Base-by-base conservation (phyloP, 2,888 invertebrate genomes). In the Neoaliturus tenellus region DNA sequence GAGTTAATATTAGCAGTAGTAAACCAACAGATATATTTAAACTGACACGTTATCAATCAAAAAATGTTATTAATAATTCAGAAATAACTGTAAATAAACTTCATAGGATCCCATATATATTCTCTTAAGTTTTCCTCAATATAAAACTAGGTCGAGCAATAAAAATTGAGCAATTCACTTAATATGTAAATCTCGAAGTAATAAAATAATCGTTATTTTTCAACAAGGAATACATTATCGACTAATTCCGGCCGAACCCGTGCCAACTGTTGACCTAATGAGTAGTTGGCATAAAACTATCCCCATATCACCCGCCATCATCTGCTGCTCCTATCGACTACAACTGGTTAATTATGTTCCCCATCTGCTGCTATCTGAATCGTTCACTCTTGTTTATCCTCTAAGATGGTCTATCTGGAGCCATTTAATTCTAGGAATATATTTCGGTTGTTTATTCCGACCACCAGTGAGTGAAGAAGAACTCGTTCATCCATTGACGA, bases 211-310 rank as follows among this genome's bases (percentile, higher is more conserved):
- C 62, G 31, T 62, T 62, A 62, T 62, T 31, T 17, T 23, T 62
- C 31, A 62, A 62, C 62, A 62, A 62, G 28, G 62, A 28, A 62
- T 62, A 62, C 62, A 62, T 62, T 62, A 62, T 62, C 3, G 17
- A 62, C 62, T 62, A 62, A 62, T 62, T 62, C 31, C 12, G 62
- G 28, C n/a, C 14, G 62, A 14, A 25, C 3, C 14, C 0, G n/a
- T 62, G 62, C 62, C 69, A 69, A 69, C 69, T 69, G 75, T 75
- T 6, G 10, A 8, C 28, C 62, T 75, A 75, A 75, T 75, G 75
- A 75, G 20, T 23, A 75, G 75, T 48, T 75, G 75, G 75, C 75
- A 75, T 75, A 75, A 75, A 69, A 44, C 44, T 44, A 44, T 41
- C 41, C 28, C 4, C 41, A 25, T 23, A n/a, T 51, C 6, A 8